phyloP scores from a whole-genome alignment of 2,888 invertebrate genomes.

The Cynaeus angustus region DNA sequence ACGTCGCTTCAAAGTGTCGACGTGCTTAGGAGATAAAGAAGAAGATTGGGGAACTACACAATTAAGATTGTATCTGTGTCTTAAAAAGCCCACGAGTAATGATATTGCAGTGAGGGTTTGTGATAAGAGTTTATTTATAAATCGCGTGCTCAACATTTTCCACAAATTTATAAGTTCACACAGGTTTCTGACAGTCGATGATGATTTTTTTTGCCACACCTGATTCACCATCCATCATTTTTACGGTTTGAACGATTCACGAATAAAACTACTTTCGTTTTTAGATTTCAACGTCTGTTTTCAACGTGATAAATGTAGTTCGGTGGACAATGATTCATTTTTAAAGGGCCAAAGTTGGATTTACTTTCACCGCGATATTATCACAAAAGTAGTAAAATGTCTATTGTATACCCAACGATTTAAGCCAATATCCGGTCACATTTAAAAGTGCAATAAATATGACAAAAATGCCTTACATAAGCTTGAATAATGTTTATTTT shows the following conservation, averaged over 20 bases:
- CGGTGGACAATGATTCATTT: constrained; percentile 8
- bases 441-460: too few species aligned
- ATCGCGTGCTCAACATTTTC: constrained; percentile 21
- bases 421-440: too few species aligned
- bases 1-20: constrained; percentile 23
- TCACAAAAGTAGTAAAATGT: not conserved
- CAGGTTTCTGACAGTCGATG: constrained; percentile 9
- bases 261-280: constrained; percentile 18
- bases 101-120: constrained; percentile 27
- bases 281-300: constrained; percentile 17
- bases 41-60: constrained; percentile 37
- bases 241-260: not conserved
- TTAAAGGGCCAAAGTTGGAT: constrained; percentile 3
- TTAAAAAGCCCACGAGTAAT: constrained; percentile 35
- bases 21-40: constrained; percentile 37
- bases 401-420: too few species aligned
- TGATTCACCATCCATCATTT: constrained; percentile 30
- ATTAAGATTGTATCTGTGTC: constrained; percentile 45
- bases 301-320: not conserved
- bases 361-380: not conserved
- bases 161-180: constrained; percentile 24
- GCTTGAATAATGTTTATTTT: too few species aligned
- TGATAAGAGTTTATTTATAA: constrained; percentile 23
- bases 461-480: too few species aligned
- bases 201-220: constrained; percentile 6